Evolutionary conservation across 2,797 vertebrate species (phyloP).

Genomic region (Emys orbicularis): DNA sequence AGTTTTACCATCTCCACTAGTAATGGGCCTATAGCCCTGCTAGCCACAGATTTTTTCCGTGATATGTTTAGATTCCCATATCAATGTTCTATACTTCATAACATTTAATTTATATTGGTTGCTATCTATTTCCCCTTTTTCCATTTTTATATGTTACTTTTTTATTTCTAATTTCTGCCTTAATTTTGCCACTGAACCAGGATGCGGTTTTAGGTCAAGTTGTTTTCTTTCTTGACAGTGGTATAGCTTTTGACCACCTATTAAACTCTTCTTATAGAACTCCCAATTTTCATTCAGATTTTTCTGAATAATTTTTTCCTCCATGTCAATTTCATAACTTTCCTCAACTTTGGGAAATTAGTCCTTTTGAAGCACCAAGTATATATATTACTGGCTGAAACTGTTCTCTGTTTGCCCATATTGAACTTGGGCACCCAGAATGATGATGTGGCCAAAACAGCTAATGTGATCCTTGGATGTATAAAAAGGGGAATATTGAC

Average conservation of each 20-base stretch:
- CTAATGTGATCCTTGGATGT: background rate
- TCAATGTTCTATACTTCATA: no score
- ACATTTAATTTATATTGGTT: background rate
- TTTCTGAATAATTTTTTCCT: background rate
- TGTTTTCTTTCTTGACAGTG: background rate
- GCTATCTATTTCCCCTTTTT: background rate
- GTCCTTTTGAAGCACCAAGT: background rate
- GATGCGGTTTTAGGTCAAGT: background rate
- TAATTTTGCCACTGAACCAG: background rate
- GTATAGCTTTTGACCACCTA: background rate
- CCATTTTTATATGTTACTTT: background rate
- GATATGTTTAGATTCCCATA: background rate
- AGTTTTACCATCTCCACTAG: background rate
- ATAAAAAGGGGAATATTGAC: background rate
- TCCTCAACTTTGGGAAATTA: background rate
- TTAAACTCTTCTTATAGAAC: background rate
- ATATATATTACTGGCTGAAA: background rate
- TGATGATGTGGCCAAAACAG: background rate
- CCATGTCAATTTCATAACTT: background rate
- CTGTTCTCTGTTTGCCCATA: background rate
- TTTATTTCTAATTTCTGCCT: background rate
- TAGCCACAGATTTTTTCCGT: background rate
- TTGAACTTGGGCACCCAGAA: background rate
- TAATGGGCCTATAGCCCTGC: background rate
- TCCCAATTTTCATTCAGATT: background rate